Evolutionary conservation across 1,140 invertebrate species (phyloP).

Genomic region (Neodiprion virginianus): DNA sequence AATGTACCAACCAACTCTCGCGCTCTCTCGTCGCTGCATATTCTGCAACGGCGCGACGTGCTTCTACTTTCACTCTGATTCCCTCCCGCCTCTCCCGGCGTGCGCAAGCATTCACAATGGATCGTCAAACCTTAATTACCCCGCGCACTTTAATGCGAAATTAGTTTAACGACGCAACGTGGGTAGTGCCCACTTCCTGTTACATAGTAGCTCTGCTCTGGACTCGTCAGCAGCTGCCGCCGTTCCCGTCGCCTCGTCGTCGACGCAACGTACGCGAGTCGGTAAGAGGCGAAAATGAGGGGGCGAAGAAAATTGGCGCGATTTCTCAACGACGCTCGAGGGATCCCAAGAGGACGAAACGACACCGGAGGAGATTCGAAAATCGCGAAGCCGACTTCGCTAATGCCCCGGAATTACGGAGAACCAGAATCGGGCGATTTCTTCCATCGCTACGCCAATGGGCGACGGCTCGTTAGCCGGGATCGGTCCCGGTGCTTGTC

Average conservation of each 20-base stretch:
- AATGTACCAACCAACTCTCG: conserved; percentile 44
- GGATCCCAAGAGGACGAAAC: too few species aligned
- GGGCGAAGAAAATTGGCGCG: conserved; percentile 34
- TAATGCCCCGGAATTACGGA: too few species aligned
- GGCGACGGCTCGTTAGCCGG: conserved; percentile 50
- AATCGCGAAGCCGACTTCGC: too few species aligned
- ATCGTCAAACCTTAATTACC: conserved; percentile 5
- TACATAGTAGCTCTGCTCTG: not conserved
- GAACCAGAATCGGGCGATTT: too few species aligned
- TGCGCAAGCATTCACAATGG: not conserved
- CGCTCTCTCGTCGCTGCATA: conserved; percentile 36
- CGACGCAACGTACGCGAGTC: not conserved
- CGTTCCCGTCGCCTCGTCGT: not conserved
- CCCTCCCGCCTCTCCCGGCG: not conserved
- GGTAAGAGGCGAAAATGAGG: too few species aligned
- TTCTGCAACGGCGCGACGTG: not conserved
- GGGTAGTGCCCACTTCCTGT: not conserved
- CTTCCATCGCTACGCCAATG: conserved; percentile 40
- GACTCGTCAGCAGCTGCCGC: not conserved
- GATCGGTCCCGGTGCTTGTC: conserved; percentile 7
- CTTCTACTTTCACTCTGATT: not conserved
- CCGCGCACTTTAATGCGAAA: conserved; percentile 4
- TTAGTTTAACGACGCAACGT: conserved; percentile 7
- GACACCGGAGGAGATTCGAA: too few species aligned
- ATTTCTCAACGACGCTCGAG: not conserved